Conservation (phyloP, 2,888 invertebrate species). For the Synergus itoensis region DNA sequence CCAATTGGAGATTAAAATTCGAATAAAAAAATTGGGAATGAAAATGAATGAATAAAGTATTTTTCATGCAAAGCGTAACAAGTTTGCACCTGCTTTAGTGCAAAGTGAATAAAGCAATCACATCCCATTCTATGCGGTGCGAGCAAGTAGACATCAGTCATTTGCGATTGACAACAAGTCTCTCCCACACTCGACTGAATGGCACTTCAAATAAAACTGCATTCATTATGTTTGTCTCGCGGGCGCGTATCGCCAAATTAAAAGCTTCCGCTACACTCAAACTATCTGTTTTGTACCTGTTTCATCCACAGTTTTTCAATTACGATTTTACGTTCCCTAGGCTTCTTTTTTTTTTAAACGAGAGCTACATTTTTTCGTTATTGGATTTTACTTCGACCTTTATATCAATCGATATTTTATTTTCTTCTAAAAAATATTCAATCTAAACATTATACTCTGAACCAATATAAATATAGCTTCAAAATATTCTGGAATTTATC, state of each 20-base stretch:
- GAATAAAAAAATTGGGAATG: slow-evolving; percentile 6
- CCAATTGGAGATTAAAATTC: neutral
- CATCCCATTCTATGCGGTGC: neutral
- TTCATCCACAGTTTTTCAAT: slow-evolving; percentile 16
- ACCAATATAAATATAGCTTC: too few relatives aligned
- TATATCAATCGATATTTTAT: neutral
- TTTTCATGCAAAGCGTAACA: neutral
- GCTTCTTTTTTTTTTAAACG: neutral
- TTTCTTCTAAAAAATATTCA: too few relatives aligned
- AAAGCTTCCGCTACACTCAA: slow-evolving; percentile 26
- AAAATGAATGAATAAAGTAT: neutral
- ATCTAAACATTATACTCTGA: too few relatives aligned
- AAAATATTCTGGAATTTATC: neutral
- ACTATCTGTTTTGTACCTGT: slow-evolving; percentile 27
- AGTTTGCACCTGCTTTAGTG: slow-evolving; percentile 23
- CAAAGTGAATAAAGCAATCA: slow-evolving; percentile 18
- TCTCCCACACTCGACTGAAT: slow-evolving; percentile 33
- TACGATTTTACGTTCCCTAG: neutral
- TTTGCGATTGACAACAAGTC: slow-evolving; percentile 36
- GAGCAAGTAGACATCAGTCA: slow-evolving; percentile 36
- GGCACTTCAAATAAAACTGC: slow-evolving; percentile 64
- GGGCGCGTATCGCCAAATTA: slow-evolving; percentile 27
- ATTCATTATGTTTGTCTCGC: slow-evolving; percentile 61
- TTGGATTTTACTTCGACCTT: neutral
- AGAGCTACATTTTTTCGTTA: neutral